Percentiles rank a stretch among this genome's conserved stretches.
phyloP scores from a whole-genome alignment of 2,113 vertebrate genomes.

The Lampris megalopsis region DNA sequence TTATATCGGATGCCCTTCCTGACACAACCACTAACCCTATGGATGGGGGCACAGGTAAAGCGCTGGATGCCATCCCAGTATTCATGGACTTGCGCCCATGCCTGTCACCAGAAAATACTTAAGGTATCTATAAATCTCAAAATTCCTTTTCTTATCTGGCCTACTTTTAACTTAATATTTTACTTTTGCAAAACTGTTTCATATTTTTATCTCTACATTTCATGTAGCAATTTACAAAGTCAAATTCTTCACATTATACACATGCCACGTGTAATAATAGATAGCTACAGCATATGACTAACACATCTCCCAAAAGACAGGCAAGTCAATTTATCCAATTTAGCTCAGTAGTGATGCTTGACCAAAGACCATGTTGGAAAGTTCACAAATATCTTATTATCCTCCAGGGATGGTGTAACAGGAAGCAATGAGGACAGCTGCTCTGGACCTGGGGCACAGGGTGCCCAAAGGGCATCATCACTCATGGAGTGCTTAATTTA shows the following conservation, averaged over 20 bases:
- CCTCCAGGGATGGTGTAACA: conserved; percentile 15
- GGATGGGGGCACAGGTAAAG: too few species aligned
- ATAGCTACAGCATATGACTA: conserved; percentile 7
- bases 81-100: too few species aligned
- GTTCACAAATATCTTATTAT: conserved; percentile 16
- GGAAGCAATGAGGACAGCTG: conserved; percentile 19
- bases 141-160: too few species aligned
- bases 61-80: too few species aligned
- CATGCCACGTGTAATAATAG: conserved; percentile 20
- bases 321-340: conserved; percentile 37
- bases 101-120: too few species aligned
- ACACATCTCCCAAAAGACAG: conserved; percentile 2
- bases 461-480: conserved; percentile 44
- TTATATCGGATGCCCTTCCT: too few species aligned
- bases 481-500: conserved; percentile 49
- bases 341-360: conserved; percentile 44
- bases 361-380: conserved; percentile 9
- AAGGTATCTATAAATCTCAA: too few species aligned
- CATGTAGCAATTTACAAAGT: not conserved
- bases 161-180: too few species aligned
- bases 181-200: too few species aligned
- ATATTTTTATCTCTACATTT: too few species aligned
- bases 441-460: conserved; percentile 23
- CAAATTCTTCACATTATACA: conserved; percentile 12
- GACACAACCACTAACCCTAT: too few species aligned